Evolutionary conservation across 2,113 vertebrate genomes (phyloP).

Genomic region (Bombycilla garrulus): DNA sequence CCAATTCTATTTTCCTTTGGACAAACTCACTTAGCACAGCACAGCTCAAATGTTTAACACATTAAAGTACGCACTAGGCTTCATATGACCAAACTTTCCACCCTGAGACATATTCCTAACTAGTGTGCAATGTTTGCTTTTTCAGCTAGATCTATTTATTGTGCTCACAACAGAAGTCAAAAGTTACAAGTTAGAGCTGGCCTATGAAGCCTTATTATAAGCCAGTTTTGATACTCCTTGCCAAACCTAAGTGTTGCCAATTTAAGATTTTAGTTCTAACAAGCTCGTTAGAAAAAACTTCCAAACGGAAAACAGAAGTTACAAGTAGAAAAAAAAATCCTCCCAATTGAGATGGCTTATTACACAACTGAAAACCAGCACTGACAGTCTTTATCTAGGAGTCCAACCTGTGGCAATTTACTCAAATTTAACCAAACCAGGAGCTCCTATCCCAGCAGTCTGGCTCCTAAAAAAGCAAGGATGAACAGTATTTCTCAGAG

Average conservation of each 20-base stretch:
- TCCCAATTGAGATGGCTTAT: rapidly evolving
- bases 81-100: not conserved
- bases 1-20: not conserved
- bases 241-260: not conserved
- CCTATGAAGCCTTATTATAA: not conserved
- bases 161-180: not conserved
- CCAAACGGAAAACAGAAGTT: not conserved
- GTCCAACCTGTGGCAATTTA: not conserved
- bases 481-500: not conserved
- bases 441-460: not conserved
- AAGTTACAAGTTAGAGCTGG: not conserved
- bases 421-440: not conserved
- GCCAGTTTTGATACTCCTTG: not conserved
- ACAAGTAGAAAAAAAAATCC: not conserved
- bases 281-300: not conserved
- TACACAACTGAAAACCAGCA: not conserved
- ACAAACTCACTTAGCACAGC: not conserved
- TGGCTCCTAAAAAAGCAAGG: not conserved
- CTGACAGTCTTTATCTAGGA: not conserved
- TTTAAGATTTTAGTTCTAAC: not conserved
- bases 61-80: not conserved
- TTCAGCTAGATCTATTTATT: not conserved
- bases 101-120: not conserved
- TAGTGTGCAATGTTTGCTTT: not conserved
- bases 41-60: not conserved